A percentile compares a stretch with the other conserved stretches of the same genome.
Evolutionary conservation across 2,888 invertebrate species (phyloP).

Genomic region (Pyrochroa serraticornis): DNA sequence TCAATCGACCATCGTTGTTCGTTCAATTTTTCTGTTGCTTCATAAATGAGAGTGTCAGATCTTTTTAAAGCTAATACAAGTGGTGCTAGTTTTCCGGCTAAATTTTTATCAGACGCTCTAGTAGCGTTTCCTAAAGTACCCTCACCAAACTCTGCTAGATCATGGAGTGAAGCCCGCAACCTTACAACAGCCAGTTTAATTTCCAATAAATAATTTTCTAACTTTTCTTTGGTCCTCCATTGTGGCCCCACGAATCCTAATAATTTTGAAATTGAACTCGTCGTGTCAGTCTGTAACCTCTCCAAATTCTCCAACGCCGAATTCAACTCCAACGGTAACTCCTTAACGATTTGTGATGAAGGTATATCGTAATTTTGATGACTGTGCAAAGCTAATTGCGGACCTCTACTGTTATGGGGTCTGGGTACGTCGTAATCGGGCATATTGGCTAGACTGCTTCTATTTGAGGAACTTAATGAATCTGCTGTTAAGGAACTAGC

Average conservation of each 20-base stretch:
- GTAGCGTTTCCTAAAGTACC: slow-evolving; percentile 87
- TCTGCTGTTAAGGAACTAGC: slow-evolving; percentile 70
- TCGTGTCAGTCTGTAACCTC: slow-evolving; percentile 79
- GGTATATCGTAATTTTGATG: slow-evolving; percentile 68
- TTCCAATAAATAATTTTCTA: slow-evolving; percentile 81
- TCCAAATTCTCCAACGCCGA: slow-evolving; percentile 79
- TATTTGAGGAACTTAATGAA: slow-evolving; percentile 64
- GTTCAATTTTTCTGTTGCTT: slow-evolving; percentile 76
- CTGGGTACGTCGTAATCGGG: slow-evolving; percentile 75
- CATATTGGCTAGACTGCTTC: slow-evolving; percentile 59
- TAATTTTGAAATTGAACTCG: slow-evolving; percentile 78
- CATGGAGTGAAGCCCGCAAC: slow-evolving; percentile 80
- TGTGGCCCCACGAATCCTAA: slow-evolving; percentile 79
- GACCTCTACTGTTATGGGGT: slow-evolving; percentile 56
- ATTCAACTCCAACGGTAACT: slow-evolving; percentile 74
- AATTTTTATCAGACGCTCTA: slow-evolving; percentile 79
- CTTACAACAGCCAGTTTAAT: slow-evolving; percentile 81
- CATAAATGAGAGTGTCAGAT: slow-evolving; percentile 79
- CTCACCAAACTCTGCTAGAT: slow-evolving; percentile 87
- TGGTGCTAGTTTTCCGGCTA: slow-evolving; percentile 72
- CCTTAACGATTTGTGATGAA: slow-evolving; percentile 60
- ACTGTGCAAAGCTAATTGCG: slow-evolving; percentile 47
- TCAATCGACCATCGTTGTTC: slow-evolving; percentile 80
- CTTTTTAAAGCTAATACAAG: slow-evolving; percentile 80
- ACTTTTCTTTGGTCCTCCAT: slow-evolving; percentile 81